Percentiles rank a stretch among this genome's conserved stretches.
Evolutionary conservation across 2,113 vertebrate species (phyloP).

Genomic region (Vimba vimba): DNA sequence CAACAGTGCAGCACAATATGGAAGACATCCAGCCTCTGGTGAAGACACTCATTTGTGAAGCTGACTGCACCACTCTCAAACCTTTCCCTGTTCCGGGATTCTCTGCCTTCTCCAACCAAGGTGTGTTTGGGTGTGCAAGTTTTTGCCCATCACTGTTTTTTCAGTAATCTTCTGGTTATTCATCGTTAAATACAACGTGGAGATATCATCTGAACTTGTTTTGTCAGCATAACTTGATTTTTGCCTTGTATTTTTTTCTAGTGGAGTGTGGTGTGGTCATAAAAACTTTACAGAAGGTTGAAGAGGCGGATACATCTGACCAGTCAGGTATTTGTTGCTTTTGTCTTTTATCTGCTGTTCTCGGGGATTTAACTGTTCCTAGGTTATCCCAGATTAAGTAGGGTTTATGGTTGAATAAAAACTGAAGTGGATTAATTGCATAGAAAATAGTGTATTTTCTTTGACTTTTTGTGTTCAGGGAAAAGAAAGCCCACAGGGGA

Average conservation of each 20-base stretch:
- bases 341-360: background rate
- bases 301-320: constrained; percentile 72
- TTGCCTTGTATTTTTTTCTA: constrained; percentile 58
- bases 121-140: constrained; percentile 66
- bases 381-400: background rate
- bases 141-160: background rate
- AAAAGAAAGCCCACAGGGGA: constrained; percentile 86
- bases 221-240: background rate
- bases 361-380: background rate
- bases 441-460: background rate
- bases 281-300: constrained; percentile 78
- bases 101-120: constrained; percentile 81
- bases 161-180: background rate
- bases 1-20: constrained; percentile 84
- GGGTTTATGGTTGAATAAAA: background rate
- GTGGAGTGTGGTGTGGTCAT: constrained; percentile 90
- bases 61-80: constrained; percentile 88
- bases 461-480: constrained; percentile 71
- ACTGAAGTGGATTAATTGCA: background rate
- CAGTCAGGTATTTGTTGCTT: constrained; percentile 63
- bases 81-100: constrained; percentile 72
- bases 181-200: background rate
- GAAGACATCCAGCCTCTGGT: constrained; percentile 90
- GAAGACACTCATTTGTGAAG: constrained; percentile 91
- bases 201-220: background rate